phyloP scores from a whole-genome alignment of 1,140 invertebrate genomes.

The Helicoverpa armigera region DNA sequence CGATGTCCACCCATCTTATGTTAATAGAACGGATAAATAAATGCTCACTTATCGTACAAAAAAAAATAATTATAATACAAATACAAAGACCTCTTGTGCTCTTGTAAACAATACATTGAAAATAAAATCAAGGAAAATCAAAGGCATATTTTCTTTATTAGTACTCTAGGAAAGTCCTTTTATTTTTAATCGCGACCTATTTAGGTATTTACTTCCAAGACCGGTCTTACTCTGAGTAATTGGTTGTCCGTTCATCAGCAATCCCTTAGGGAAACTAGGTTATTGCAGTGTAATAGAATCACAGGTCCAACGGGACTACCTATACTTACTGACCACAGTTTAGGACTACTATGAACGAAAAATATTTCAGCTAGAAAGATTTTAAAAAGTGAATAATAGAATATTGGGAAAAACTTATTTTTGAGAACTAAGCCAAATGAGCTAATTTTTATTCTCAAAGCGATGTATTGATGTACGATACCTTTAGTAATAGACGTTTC shows the following conservation, averaged over 20 bases:
- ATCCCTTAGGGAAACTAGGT: conserved; percentile 12
- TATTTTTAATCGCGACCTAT: not conserved
- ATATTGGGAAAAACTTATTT: not conserved
- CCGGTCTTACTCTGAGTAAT: conserved; percentile 10
- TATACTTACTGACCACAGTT: not conserved
- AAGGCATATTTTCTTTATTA: not conserved
- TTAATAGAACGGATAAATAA: too few relatives aligned
- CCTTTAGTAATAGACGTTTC: too few relatives aligned
- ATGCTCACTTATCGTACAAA: too few relatives aligned
- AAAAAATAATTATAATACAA: too few relatives aligned
- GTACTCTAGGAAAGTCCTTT: not conserved
- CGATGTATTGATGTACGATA: too few relatives aligned
- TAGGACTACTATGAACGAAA: not conserved
- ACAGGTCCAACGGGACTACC: not conserved
- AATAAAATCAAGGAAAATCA: not conserved
- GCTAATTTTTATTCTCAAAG: too few relatives aligned
- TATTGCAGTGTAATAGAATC: conserved; percentile 21
- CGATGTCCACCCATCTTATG: too few relatives aligned
- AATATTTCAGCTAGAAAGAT: not conserved
- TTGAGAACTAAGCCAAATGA: not conserved
- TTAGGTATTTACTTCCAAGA: not conserved
- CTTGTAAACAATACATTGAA: not conserved
- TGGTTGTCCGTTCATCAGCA: conserved; percentile 13
- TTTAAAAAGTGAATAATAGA: not conserved
- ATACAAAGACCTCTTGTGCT: too few relatives aligned